Evolutionary conservation across 2,888 invertebrate species (phyloP).

Genomic region (Campaea margaritaria): DNA sequence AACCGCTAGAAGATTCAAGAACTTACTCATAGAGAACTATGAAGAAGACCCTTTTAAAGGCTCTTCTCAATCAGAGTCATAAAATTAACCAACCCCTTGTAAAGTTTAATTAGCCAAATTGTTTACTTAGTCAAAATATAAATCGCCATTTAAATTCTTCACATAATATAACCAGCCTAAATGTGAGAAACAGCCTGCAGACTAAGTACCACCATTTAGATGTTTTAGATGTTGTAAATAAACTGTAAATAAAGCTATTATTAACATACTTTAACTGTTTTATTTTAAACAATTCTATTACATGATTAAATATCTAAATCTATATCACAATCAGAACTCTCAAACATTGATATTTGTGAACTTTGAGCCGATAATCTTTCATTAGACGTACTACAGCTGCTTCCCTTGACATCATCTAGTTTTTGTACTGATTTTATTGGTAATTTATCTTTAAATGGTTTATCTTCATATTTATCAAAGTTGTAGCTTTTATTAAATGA

Average conservation of each 20-base stretch:
- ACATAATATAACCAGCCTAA: too few relatives aligned
- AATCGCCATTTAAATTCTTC: too few relatives aligned
- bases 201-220: neutral
- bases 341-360: slow-evolving; percentile 82
- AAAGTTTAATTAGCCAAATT: too few relatives aligned
- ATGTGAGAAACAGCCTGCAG: too few relatives aligned
- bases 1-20: slow-evolving; percentile 88
- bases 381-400: slow-evolving; percentile 38
- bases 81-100: neutral
- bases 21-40: slow-evolving; percentile 90
- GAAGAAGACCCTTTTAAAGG: slow-evolving; percentile 79
- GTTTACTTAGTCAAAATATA: too few relatives aligned
- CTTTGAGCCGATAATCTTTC: slow-evolving; percentile 40
- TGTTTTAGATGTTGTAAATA: slow-evolving; percentile 24
- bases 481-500: slow-evolving; percentile 64
- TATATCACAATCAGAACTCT: slow-evolving; percentile 81
- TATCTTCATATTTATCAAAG: slow-evolving; percentile 65
- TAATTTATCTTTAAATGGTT: slow-evolving; percentile 34
- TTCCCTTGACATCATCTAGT: slow-evolving; percentile 45
- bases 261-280: slow-evolving; percentile 30
- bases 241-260: slow-evolving; percentile 32
- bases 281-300: slow-evolving; percentile 34
- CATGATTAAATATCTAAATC: slow-evolving; percentile 77
- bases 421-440: slow-evolving; percentile 41
- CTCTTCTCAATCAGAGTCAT: slow-evolving; percentile 2